Conservation (phyloP, 2,113 vertebrate species). For the Aegithalos caudatus region DNA sequence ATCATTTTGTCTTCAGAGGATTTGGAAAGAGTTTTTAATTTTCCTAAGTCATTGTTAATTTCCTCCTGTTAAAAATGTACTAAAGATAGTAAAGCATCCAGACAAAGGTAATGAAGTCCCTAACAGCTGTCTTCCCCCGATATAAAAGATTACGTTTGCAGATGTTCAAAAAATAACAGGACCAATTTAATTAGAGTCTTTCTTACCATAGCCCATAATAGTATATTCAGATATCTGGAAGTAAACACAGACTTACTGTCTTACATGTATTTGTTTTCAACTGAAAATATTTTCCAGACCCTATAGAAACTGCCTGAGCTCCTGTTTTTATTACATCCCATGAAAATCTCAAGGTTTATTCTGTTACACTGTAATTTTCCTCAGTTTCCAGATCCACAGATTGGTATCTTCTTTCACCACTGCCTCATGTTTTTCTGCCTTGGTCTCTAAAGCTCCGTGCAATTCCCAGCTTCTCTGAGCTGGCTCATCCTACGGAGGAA, state of each 20-base stretch:
- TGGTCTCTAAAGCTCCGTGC: not conserved
- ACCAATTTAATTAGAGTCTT: not conserved
- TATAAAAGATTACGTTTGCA: not conserved
- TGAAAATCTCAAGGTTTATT: not conserved
- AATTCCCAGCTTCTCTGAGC: not conserved
- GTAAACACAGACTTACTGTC: not conserved
- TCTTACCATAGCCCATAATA: not conserved
- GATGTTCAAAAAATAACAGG: not conserved
- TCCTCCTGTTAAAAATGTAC: not conserved
- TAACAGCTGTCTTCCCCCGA: not conserved
- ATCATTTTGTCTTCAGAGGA: not conserved
- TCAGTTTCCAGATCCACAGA: not conserved
- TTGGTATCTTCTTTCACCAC: not conserved
- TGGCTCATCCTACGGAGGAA: not conserved
- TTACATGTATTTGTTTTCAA: not conserved
- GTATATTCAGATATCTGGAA: not conserved
- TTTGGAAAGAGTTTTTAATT: not conserved
- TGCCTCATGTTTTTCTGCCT: not conserved
- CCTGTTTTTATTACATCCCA: not conserved
- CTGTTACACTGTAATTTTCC: not conserved
- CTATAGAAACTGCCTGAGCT: not conserved
- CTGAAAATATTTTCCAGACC: not conserved
- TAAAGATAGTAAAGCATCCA: not conserved
- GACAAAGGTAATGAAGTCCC: not conserved
- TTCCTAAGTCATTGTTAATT: not conserved